These are phyloP conservation scores for Zhuqinia jingwanae DNA, from an alignment of 2,888 invertebrate genomes.

Conservation along the genomic window DNA sequence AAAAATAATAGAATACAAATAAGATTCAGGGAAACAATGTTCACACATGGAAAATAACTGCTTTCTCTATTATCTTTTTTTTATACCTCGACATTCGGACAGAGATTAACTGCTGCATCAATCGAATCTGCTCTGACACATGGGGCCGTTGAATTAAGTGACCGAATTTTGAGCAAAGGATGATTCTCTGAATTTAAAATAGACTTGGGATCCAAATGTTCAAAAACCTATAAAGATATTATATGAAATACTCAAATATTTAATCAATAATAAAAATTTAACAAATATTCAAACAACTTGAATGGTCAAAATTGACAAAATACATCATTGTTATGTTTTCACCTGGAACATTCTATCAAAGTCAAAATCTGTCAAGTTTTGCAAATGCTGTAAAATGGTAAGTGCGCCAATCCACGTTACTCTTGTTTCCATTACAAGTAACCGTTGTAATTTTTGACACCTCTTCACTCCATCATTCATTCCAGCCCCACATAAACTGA, in stretches of 20 bases:
- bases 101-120: slow-evolving; percentile 79
- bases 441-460: slow-evolving; percentile 79
- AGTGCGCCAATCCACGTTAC: slow-evolving; percentile 79
- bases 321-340: background rate
- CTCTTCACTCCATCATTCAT: slow-evolving; percentile 75
- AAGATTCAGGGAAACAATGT: too few species aligned
- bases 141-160: slow-evolving; percentile 79
- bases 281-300: background rate
- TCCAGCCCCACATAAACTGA: slow-evolving; percentile 79
- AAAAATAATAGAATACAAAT: background rate
- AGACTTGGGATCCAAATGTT: slow-evolving; percentile 76
- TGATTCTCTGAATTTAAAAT: slow-evolving; percentile 45
- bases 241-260: too few species aligned
- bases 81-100: slow-evolving; percentile 79
- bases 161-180: slow-evolving; percentile 76
- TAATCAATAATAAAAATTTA: too few species aligned
- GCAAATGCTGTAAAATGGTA: slow-evolving; percentile 79
- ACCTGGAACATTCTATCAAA: slow-evolving; percentile 81
- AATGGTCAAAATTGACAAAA: too few species aligned
- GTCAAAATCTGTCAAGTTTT: slow-evolving; percentile 80
- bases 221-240: slow-evolving; percentile 74
- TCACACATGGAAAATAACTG: too few species aligned
- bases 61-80: too few species aligned
- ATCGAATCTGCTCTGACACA: slow-evolving; percentile 78
- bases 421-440: slow-evolving; percentile 80